Conservation (phyloP, 2,888 invertebrate species). For the Drosophila recens region DNA sequence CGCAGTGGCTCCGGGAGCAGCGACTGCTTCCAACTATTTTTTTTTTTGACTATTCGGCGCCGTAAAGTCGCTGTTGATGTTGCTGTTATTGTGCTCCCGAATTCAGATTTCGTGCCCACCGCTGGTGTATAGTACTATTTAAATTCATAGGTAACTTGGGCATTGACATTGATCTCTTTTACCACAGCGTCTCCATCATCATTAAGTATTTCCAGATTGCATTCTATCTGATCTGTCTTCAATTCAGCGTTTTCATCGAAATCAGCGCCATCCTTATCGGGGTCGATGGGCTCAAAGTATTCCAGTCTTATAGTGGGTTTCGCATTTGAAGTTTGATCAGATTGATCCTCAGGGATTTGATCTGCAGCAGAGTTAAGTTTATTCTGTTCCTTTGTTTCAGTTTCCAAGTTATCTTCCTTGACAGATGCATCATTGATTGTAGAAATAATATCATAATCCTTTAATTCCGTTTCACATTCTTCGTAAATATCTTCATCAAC, state of each 20-base stretch:
- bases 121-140: conserved; percentile 14
- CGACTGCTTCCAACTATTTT: too few species aligned
- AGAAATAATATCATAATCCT: neutral
- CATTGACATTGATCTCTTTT: conserved; percentile 71
- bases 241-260: conserved; percentile 18
- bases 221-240: conserved; percentile 65
- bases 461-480: conserved; percentile 5
- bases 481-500: conserved; percentile 16
- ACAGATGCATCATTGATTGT: neutral
- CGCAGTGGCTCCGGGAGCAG: too few species aligned
- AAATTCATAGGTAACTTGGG: conserved; percentile 68
- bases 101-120: too few species aligned
- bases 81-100: too few species aligned
- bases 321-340: neutral
- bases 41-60: too few species aligned
- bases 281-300: conserved; percentile 55
- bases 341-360: neutral
- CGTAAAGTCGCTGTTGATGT: too few species aligned
- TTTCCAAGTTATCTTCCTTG: neutral
- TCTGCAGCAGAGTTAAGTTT: neutral
- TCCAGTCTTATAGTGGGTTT: conserved; percentile 34
- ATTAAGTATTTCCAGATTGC: conserved; percentile 72
- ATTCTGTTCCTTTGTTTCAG: neutral
- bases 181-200: conserved; percentile 67
- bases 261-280: conserved; percentile 2